Base-by-base conservation (phyloP, 2,797 vertebrate genomes). In the Acanthurus leucopareius region DNA sequence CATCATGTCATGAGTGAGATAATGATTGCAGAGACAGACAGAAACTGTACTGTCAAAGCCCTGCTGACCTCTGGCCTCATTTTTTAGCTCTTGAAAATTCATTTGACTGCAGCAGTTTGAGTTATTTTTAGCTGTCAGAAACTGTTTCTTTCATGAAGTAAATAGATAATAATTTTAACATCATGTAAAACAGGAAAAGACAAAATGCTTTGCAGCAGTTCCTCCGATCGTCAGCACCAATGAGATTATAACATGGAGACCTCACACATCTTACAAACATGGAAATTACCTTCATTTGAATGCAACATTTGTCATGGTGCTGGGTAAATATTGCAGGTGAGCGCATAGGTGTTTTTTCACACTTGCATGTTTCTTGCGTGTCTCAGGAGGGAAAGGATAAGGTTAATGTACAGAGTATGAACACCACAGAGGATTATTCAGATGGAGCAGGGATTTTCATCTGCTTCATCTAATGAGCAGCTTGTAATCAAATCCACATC, bases 391-490 rank as follows among this genome's bases (percentile, higher is more conserved):
- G 59, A 51, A 67, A 40, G 63, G 62, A 82, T 86, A 17, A 76
- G 80, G 73, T 83, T 82, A 73, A 80, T 85, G 78, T 79, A 60
- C 45, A 81, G 75, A 69, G 69, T 62, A 64, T 59, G 76, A 86
- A 65, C 45, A 47, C 77, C 61, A 35, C 42, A n/a, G 75, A 49
- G 82, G 69, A 82, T 83, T 82, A 88, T 83, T 91, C 72, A 85
- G 85, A 81, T 75, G 56, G 75, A 84, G 56, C 49, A 56, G 75
- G 89, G 79, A 91, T 92, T 87, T 88, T 93, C 89, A 90, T 88
- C 79, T 88, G 77, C 67, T 82, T 80, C 89, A 75, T 88, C 82
- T 92, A 95, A 93, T 94, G 92, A 93, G 80, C 73, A 77, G 74
- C 47, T 75, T 79, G 76, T 90, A 89, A 93, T 93, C 81, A 86